Base-by-base conservation (phyloP, 2,888 invertebrate genomes). In the Aplocera efformata region DNA sequence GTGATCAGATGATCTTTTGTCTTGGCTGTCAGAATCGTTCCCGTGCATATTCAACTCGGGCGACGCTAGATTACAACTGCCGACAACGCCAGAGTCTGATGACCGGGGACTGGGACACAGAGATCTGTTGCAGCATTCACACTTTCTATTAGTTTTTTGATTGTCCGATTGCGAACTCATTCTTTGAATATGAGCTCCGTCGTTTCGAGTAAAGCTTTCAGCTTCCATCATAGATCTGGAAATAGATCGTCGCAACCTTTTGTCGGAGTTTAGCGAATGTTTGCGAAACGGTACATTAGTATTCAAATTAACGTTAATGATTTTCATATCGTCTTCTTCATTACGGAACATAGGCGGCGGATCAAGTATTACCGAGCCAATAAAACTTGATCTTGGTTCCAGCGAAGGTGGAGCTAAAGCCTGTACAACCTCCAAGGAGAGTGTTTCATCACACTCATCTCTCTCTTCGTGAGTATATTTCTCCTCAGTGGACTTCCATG, bases 51-150 rank as follows among this genome's bases (percentile, higher is more conserved):
- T 79, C n/a, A 91, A 85, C 72, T 93, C 93, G 0, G 94, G 93
- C 0, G 94, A 93, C 3, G 93, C 91, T 45, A 94, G 85, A 39
- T 92, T 92, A 64, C 93, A 94, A 76, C 94, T 95, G 13, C 95
- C 96, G 0, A 94, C 96, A 81, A 96, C 94, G 11, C 96, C 96
- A 0, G 95, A 96, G 71, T 94, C 94, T 8, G 96, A 95, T 5
- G 93, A 94, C 48, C 94, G 86, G 0, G 92, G 92, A 73, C 94
- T 94, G 24, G 91, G 91, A 50, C 91, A 92, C 53, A 90, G 73
- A 0, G 91, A 91, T 55, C 89, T 86, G 56, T 90, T 90, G 53
- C 91, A 91, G 58, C 91, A 91, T 61, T 90, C 90, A 58, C 91
- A 91, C 64, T 84, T 86, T 46, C 63, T 72, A 20, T 66, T 62